Evolutionary conservation across 2,888 invertebrate genomes (phyloP).

Genomic region (Dynastes hyllus): DNA sequence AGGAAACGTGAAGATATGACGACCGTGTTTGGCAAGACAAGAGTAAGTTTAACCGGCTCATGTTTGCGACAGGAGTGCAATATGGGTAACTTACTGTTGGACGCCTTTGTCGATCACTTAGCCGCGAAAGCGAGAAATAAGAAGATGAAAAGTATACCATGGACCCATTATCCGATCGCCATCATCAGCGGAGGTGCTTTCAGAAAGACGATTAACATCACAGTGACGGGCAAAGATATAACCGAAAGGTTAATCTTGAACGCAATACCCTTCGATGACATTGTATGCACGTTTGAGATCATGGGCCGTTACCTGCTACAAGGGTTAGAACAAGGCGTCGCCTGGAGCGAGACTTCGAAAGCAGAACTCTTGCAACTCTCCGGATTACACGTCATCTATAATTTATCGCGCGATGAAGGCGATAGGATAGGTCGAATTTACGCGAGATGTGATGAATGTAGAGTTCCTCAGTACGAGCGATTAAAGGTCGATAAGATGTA

Average conservation of each 20-base stretch:
- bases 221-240: slow-evolving; percentile 72
- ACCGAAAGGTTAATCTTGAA: slow-evolving; percentile 82
- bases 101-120: slow-evolving; percentile 81
- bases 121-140: slow-evolving; percentile 62
- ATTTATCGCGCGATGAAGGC: slow-evolving; percentile 76
- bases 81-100: slow-evolving; percentile 87
- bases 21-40: slow-evolving; percentile 78
- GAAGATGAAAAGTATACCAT: slow-evolving; percentile 72
- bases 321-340: slow-evolving; percentile 64
- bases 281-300: slow-evolving; percentile 78
- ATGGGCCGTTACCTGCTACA: slow-evolving; percentile 78
- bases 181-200: slow-evolving; percentile 86
- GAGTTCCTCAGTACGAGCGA: slow-evolving; percentile 74
- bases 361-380: slow-evolving; percentile 90
- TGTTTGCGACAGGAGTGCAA: slow-evolving; percentile 88
- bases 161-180: slow-evolving; percentile 87
- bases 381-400: slow-evolving; percentile 81
- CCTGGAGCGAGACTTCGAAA: slow-evolving; percentile 63
- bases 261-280: slow-evolving; percentile 85
- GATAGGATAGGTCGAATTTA: slow-evolving; percentile 77
- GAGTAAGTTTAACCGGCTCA: slow-evolving; percentile 72
- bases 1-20: slow-evolving; percentile 61
- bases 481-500: slow-evolving; percentile 75
- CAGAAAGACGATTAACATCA: slow-evolving; percentile 77
- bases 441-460: slow-evolving; percentile 81